A percentile compares a stretch with the other conserved stretches of the same genome.
These are phyloP conservation scores for Onychostruthus taczanowskii DNA, from an alignment of 2,113 vertebrate genomes.

Conservation along the genomic window DNA sequence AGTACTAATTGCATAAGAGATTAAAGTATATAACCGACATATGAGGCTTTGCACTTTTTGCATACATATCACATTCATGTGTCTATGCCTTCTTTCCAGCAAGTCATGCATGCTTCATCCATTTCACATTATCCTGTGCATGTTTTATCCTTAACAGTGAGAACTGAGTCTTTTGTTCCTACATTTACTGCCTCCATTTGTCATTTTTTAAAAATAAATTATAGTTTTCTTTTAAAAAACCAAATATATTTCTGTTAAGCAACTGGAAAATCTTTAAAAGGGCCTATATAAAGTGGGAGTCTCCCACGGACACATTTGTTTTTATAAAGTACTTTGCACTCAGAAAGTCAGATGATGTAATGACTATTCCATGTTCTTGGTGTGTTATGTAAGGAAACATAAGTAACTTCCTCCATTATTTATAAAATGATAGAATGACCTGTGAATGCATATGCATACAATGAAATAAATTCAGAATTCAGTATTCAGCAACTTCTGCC, in stretches of 20 bases:
- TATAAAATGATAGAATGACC: not conserved
- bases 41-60: not conserved
- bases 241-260: not conserved
- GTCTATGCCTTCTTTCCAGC: not conserved
- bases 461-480: slow-evolving; percentile 19
- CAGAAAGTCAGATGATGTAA: slow-evolving; percentile 17
- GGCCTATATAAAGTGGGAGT: not conserved
- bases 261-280: not conserved
- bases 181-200: not conserved
- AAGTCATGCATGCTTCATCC: not conserved
- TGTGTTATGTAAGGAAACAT: not conserved
- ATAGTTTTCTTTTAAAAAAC: not conserved
- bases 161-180: not conserved
- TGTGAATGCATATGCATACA: not conserved
- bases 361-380: not conserved
- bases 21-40: not conserved
- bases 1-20: not conserved
- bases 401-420: slow-evolving; percentile 13
- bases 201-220: not conserved
- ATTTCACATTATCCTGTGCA: not conserved
- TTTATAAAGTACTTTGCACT: not conserved
- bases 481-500: not conserved
- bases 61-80: not conserved
- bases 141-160: not conserved
- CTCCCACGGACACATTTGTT: not conserved